Conservation (phyloP, 2,113 vertebrate species). For the Sterna hirundo region DNA sequence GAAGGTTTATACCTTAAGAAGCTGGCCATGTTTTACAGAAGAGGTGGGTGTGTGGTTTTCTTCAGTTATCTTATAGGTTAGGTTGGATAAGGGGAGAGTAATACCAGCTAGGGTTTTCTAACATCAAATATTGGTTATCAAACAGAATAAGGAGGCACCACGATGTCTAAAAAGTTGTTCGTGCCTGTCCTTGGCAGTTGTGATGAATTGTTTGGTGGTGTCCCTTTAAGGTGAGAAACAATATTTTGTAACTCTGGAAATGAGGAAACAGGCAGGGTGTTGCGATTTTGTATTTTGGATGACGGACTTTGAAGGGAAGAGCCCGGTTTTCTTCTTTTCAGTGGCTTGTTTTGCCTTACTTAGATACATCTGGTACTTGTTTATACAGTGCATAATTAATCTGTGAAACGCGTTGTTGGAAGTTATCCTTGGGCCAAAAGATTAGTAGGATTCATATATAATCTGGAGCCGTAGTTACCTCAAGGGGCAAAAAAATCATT, state of each 20-base stretch:
- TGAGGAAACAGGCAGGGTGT: not conserved
- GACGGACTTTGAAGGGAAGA: not conserved
- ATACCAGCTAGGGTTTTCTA: not conserved
- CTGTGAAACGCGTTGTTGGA: conserved; percentile 12
- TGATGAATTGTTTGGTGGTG: not conserved
- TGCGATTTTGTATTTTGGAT: not conserved
- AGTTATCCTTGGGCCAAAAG: conserved; percentile 39
- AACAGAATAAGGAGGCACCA: not conserved
- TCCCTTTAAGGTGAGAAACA: not conserved
- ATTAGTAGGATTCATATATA: conserved; percentile 29
- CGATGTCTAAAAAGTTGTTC: not conserved
- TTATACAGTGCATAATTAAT: conserved; percentile 12
- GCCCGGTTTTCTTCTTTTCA: not conserved
- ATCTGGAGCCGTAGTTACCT: conserved; percentile 10
- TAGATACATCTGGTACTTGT: conserved; percentile 45
- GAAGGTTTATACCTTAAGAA: not conserved
- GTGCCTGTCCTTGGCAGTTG: not conserved
- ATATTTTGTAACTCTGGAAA: not conserved
- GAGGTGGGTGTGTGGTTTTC: not conserved
- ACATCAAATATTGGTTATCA: not conserved
- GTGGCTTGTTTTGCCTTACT: not conserved
- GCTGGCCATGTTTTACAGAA: not conserved
- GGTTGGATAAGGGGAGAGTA: not conserved
- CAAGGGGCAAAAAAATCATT: not conserved
- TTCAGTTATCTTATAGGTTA: not conserved